phyloP scores from a whole-genome alignment of 64 coral and sea anemone species.

The Montipora cactus region DNA sequence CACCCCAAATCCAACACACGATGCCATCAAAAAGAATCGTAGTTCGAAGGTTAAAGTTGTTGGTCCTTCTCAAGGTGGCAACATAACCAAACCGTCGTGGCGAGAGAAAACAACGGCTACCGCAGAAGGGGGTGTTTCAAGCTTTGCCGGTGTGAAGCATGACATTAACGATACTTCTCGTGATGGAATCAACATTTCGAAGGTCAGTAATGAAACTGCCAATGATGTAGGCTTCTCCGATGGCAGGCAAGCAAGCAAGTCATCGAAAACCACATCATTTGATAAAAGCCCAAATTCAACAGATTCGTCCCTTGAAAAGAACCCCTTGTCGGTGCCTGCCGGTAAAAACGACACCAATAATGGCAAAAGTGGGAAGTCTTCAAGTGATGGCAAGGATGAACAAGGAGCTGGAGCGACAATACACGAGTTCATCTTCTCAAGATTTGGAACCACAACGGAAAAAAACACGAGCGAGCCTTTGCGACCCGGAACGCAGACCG shows the following conservation, averaged over 20 bases:
- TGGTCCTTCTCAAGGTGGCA: not conserved
- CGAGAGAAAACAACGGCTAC: not conserved
- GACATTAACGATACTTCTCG: too few species aligned
- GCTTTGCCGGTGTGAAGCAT: too few species aligned
- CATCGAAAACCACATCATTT: not conserved
- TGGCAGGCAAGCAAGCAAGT: not conserved
- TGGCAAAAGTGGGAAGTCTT: not conserved
- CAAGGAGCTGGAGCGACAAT: not conserved
- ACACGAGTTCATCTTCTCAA: not conserved
- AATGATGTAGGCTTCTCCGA: not conserved
- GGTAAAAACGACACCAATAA: not conserved
- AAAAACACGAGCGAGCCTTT: not conserved
- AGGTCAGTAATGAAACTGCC: too few species aligned
- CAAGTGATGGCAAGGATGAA: not conserved
- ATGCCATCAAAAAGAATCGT: not conserved
- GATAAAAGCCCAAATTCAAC: not conserved
- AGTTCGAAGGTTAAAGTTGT: not conserved
- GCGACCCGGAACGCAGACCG: not conserved
- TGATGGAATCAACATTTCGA: too few species aligned
- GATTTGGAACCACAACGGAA: not conserved
- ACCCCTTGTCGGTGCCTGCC: not conserved
- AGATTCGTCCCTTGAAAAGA: not conserved
- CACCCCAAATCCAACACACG: not conserved
- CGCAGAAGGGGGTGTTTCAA: not conserved
- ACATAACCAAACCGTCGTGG: not conserved